A percentile compares a stretch with the other conserved stretches of the same genome.
Conservation (phyloP, 2,888 invertebrate genomes). For the Camponotus fellah region DNA sequence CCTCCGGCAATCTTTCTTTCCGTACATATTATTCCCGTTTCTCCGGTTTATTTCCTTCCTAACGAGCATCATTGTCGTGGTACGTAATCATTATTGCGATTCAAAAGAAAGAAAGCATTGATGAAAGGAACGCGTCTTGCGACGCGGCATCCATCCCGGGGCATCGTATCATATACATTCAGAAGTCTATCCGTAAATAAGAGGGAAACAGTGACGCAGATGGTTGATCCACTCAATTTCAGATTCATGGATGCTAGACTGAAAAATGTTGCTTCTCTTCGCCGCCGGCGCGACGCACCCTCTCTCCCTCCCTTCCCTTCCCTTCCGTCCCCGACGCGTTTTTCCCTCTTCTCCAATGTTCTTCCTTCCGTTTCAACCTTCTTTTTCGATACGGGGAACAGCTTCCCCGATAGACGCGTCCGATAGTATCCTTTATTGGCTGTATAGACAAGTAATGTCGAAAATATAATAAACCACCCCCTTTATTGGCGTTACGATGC, state of each 20-base stretch:
- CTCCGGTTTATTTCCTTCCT: neutral
- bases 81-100: slow-evolving; percentile 9
- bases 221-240: slow-evolving; percentile 80
- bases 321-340: slow-evolving; percentile 1
- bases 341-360: slow-evolving; percentile 56
- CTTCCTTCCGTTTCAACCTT: slow-evolving; percentile 37
- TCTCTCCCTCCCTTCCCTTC: neutral
- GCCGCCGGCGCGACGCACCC: slow-evolving; percentile 44
- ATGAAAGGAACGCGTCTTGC: neutral
- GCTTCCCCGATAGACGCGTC: slow-evolving; percentile 46
- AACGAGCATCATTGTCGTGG: neutral
- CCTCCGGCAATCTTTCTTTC: neutral
- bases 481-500: slow-evolving; percentile 23
- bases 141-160: neutral
- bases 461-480: slow-evolving; percentile 51
- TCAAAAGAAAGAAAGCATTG: slow-evolving; percentile 4
- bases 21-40: neutral
- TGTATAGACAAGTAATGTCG: slow-evolving; percentile 42
- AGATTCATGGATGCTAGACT: slow-evolving; percentile 79
- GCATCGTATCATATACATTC: slow-evolving; percentile 47
- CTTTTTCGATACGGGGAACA: slow-evolving; percentile 35
- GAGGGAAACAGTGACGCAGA: slow-evolving; percentile 73
- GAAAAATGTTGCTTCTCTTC: slow-evolving; percentile 75
- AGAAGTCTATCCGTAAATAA: slow-evolving; percentile 62
- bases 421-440: slow-evolving; percentile 40